These are phyloP conservation scores for Dolichotis patagonum DNA, from an alignment of 2,113 vertebrate species.

Conservation along the genomic window DNA sequence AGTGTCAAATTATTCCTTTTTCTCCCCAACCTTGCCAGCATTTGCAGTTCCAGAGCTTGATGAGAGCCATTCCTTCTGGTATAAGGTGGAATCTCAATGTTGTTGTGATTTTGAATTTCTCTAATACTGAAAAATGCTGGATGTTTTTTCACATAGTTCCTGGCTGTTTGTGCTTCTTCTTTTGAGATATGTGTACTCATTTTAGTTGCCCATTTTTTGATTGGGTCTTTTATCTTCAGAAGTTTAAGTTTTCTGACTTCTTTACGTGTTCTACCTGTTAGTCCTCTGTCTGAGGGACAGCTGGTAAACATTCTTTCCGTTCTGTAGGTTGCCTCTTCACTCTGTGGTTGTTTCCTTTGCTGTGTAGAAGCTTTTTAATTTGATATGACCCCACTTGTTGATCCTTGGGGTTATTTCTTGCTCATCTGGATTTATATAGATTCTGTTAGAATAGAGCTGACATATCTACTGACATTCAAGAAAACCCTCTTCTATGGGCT, in stretches of 20 bases:
- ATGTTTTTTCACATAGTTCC: neutral
- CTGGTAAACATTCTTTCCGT: neutral
- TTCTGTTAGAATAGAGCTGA: neutral
- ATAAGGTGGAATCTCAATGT: neutral
- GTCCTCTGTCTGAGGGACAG: neutral
- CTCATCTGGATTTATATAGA: neutral
- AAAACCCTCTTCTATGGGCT: neutral
- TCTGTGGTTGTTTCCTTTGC: neutral
- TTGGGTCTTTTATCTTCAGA: neutral
- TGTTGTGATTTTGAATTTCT: neutral
- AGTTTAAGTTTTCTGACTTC: neutral
- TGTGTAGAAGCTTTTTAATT: neutral
- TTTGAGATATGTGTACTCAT: neutral
- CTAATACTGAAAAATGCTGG: neutral
- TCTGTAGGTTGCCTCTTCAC: neutral
- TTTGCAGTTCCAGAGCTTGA: neutral
- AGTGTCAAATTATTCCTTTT: neutral
- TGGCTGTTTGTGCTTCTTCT: neutral
- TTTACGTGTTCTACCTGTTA: neutral
- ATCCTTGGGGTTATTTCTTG: neutral
- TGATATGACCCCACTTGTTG: neutral
- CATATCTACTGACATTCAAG: neutral
- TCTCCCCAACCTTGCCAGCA: neutral
- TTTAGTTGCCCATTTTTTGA: neutral
- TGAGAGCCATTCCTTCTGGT: neutral